phyloP scores from a whole-genome alignment of 2,888 invertebrate species.

The Mactromeris polynyma region DNA sequence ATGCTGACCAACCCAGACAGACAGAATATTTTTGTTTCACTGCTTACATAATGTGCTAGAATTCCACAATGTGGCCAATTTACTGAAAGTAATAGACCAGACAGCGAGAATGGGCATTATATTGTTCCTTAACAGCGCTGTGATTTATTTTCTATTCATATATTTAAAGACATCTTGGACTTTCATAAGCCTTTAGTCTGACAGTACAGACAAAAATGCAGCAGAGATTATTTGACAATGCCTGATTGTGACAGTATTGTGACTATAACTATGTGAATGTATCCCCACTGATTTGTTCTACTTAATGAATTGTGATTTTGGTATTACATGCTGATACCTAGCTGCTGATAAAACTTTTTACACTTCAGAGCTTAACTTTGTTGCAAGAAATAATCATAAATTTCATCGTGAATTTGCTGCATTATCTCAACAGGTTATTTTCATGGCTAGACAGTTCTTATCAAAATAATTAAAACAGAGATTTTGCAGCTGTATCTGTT shows the following conservation, averaged over 20 bases:
- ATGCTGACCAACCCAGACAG: background rate
- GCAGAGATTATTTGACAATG: background rate
- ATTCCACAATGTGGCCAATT: background rate
- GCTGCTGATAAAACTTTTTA: background rate
- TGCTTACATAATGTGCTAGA: background rate
- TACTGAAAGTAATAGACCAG: constrained; percentile 4
- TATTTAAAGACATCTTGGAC: background rate
- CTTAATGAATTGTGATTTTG: constrained; percentile 2
- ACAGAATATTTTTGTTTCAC: background rate
- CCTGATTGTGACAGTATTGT: background rate
- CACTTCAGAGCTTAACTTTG: background rate
- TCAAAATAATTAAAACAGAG: constrained; percentile 5
- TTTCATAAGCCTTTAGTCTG: constrained; percentile 9
- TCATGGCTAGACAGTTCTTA: constrained; percentile 9
- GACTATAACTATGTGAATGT: background rate
- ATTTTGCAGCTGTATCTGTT: constrained; percentile 17
- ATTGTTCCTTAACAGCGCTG: background rate
- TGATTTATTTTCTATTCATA: constrained; percentile 10
- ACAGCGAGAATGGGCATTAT: constrained; percentile 2
- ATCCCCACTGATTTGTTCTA: too few relatives aligned
- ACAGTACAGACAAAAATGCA: background rate
- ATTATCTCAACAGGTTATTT: constrained; percentile 13
- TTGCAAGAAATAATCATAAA: constrained; percentile 9
- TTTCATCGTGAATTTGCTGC: background rate
- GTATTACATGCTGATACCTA: background rate